Evolutionary conservation across 2,888 invertebrate species (phyloP).

Genomic region (Limnephilus marmoratus): DNA sequence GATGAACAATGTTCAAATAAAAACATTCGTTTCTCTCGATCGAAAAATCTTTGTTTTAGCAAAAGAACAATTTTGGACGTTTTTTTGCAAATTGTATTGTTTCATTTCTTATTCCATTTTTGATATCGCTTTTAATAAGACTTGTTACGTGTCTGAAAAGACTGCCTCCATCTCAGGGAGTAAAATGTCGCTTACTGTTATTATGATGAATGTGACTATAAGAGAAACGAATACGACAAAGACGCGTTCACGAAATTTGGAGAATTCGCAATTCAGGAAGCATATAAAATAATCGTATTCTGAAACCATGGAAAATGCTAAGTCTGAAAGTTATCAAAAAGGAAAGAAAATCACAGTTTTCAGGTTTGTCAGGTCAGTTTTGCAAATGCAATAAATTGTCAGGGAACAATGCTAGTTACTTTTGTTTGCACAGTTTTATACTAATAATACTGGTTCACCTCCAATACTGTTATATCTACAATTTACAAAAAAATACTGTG

Average conservation of each 20-base stretch:
- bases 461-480: too few species aligned
- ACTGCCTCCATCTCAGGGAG: neutral
- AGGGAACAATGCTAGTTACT: too few species aligned
- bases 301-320: neutral
- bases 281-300: neutral
- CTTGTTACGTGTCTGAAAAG: neutral
- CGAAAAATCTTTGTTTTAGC: neutral
- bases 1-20: neutral
- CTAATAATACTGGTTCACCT: too few species aligned
- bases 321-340: neutral
- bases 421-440: too few species aligned
- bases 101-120: neutral
- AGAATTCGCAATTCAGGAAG: neutral
- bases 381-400: too few species aligned
- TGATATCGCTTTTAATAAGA: neutral
- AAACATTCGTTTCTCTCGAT: neutral
- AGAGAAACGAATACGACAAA: slow-evolving; percentile 12
- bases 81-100: neutral
- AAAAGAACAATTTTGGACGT: neutral
- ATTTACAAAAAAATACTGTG: too few species aligned
- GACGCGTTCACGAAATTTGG: neutral
- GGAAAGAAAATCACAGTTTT: neutral
- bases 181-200: slow-evolving; percentile 10
- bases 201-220: slow-evolving; percentile 21
- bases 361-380: neutral